Percentiles rank a stretch among this genome's conserved stretches.
These are phyloP conservation scores for Podarcis lilfordi DNA, from an alignment of 2,797 vertebrate species.

Conservation along the genomic window DNA sequence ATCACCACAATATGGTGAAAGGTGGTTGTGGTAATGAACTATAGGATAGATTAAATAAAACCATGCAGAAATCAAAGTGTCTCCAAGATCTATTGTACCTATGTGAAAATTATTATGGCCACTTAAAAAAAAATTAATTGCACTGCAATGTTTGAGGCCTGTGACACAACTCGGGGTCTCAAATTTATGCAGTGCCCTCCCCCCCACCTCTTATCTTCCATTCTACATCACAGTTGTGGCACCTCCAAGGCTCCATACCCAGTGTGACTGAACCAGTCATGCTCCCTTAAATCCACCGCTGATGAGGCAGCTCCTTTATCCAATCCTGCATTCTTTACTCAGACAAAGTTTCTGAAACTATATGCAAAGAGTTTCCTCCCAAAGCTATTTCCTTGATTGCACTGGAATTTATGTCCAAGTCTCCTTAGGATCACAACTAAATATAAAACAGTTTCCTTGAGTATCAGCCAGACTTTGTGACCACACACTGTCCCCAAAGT, in stretches of 20 bases:
- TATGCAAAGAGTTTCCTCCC: slow-evolving; percentile 21
- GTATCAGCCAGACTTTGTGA: slow-evolving; percentile 49
- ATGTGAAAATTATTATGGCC: slow-evolving; percentile 65
- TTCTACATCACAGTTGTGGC: too few species aligned
- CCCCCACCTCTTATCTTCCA: too few species aligned
- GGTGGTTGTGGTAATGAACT: background rate
- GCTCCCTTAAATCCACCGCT: too few species aligned
- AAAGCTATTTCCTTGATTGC: background rate
- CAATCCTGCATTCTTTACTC: slow-evolving; percentile 51
- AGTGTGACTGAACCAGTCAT: too few species aligned
- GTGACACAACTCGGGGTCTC: too few species aligned
- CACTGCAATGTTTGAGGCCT: slow-evolving; percentile 45
- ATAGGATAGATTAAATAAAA: background rate
- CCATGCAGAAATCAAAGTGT: background rate
- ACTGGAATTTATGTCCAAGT: background rate
- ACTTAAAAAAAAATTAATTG: slow-evolving; percentile 46
- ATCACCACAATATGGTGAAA: background rate
- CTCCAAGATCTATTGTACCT: slow-evolving; percentile 61
- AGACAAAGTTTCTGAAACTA: slow-evolving; percentile 47
- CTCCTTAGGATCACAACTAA: slow-evolving; percentile 8
- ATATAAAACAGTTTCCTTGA: slow-evolving; percentile 55
- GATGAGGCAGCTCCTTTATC: slow-evolving; percentile 63
- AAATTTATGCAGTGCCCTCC: too few species aligned
- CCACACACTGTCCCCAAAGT: slow-evolving; percentile 45
- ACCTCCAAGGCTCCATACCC: too few species aligned